phyloP scores from a whole-genome alignment of 2,888 invertebrate species.

The Habroteleia sp. region DNA sequence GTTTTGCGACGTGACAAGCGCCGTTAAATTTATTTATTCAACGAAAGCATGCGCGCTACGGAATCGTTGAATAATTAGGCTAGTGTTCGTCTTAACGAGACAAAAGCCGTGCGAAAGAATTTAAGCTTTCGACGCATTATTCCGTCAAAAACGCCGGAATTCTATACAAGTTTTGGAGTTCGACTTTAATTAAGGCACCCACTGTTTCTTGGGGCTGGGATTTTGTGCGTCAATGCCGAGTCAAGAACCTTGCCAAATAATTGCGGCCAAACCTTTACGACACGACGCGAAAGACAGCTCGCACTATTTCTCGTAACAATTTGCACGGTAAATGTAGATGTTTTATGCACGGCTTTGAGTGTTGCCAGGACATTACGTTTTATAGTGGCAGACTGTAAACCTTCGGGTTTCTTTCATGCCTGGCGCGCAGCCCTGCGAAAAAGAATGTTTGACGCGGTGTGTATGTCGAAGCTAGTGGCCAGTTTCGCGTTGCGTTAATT shows the following conservation, averaged over 20 bases:
- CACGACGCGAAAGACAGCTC: constrained; percentile 1
- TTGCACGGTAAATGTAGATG: constrained; percentile 11
- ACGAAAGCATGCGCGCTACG: constrained; percentile 49
- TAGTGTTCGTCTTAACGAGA: constrained; percentile 51
- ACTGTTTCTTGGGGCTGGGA: background rate
- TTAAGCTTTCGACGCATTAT: constrained; percentile 40
- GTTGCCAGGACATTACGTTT: constrained; percentile 27
- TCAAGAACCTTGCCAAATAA: constrained; percentile 6
- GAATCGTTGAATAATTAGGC: constrained; percentile 61
- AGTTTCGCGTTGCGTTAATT: constrained; percentile 74
- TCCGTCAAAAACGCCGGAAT: constrained; percentile 19
- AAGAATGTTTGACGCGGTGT: constrained; percentile 17
- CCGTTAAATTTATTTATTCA: constrained; percentile 79
- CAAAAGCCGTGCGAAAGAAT: constrained; percentile 54
- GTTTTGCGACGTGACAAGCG: constrained; percentile 79
- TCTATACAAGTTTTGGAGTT: constrained; percentile 16
- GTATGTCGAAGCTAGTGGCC: constrained; percentile 61
- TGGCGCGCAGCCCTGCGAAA: background rate
- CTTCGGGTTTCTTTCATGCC: background rate
- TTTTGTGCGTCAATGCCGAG: constrained; percentile 7
- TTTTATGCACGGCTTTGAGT: constrained; percentile 47
- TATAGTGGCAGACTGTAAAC: constrained; percentile 28
- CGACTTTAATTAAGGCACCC: constrained; percentile 41
- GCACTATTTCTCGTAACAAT: constrained; percentile 6
- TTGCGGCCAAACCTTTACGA: constrained; percentile 20